A percentile compares a stretch with the other conserved stretches of the same genome.
Evolutionary conservation across 1,140 invertebrate genomes (phyloP).

Genomic region (Bombus balteatus): DNA sequence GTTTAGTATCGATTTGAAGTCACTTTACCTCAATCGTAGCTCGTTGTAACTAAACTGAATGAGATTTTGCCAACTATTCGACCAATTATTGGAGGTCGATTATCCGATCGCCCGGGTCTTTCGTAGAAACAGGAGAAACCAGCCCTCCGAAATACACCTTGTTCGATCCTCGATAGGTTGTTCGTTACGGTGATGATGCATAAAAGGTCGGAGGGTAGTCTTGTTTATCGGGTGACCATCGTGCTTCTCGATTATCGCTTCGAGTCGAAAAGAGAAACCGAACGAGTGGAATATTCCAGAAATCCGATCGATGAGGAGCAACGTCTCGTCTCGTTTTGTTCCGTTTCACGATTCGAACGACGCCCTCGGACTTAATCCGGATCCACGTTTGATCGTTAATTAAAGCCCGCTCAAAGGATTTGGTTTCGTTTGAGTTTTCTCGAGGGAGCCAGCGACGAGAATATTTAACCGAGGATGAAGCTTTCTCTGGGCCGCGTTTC

Average conservation of each 20-base stretch:
- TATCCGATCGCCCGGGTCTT: too few relatives aligned
- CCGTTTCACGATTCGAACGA: not conserved
- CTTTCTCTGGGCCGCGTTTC: not conserved
- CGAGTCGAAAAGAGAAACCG: not conserved
- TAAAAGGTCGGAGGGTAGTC: slow-evolving; percentile 27
- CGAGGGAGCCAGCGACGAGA: not conserved
- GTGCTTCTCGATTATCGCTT: not conserved
- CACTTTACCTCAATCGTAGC: too few relatives aligned
- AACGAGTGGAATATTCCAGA: not conserved
- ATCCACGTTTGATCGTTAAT: slow-evolving; percentile 41
- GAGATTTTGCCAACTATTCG: too few relatives aligned
- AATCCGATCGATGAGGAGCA: slow-evolving; percentile 16
- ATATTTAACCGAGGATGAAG: not conserved
- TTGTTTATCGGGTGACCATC: slow-evolving; percentile 29
- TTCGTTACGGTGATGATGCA: slow-evolving; percentile 27
- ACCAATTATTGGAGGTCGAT: too few relatives aligned
- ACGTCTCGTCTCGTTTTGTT: slow-evolving; percentile 13
- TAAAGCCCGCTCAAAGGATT: slow-evolving; percentile 34
- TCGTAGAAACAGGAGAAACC: too few relatives aligned
- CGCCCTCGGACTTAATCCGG: slow-evolving; percentile 24
- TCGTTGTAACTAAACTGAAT: too few relatives aligned
- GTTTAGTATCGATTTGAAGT: too few relatives aligned
- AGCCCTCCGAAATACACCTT: too few relatives aligned
- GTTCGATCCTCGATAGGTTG: not conserved
- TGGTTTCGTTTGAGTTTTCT: slow-evolving; percentile 13